Conservation (phyloP, 2,113 vertebrate genomes). For the Labrus mixtus region DNA sequence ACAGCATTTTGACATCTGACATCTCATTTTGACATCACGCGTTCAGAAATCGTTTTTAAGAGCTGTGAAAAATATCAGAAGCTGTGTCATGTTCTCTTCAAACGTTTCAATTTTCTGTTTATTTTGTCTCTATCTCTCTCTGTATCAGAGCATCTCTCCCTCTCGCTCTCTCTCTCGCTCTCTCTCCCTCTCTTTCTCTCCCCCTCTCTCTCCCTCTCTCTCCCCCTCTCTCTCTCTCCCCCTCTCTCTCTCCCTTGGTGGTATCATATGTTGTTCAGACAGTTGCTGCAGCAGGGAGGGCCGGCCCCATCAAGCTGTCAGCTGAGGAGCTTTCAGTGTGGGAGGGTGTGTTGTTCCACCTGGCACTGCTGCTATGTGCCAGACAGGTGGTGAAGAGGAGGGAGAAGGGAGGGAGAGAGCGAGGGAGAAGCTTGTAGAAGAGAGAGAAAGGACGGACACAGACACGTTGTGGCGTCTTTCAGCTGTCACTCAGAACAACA, state of each 20-base stretch:
- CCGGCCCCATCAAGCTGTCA: conserved; percentile 68
- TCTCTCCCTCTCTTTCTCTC: too few species aligned
- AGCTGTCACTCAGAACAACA: conserved; percentile 49
- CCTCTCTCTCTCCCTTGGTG: conserved; percentile 25
- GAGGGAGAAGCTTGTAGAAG: neutral
- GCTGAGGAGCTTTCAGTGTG: conserved; percentile 56
- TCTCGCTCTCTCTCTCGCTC: too few species aligned
- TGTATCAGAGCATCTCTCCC: too few species aligned
- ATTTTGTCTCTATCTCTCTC: too few species aligned
- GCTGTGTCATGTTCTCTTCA: too few species aligned
- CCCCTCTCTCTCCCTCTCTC: too few species aligned
- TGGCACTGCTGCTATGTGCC: conserved; percentile 74
- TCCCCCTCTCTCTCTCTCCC: too few species aligned
- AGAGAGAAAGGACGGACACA: neutral
- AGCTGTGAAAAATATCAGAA: too few species aligned
- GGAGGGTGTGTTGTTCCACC: conserved; percentile 73
- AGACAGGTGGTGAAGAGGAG: conserved; percentile 78
- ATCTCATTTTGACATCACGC: too few species aligned
- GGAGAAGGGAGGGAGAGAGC: conserved; percentile 4
- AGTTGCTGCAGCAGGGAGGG: conserved; percentile 67
- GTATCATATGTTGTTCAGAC: conserved; percentile 57
- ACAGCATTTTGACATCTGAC: too few species aligned
- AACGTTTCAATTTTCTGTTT: too few species aligned
- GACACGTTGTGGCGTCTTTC: conserved; percentile 35
- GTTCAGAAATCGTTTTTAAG: too few species aligned